Conservation (phyloP, 2,113 vertebrate species). For the Zootoca vivipara region DNA sequence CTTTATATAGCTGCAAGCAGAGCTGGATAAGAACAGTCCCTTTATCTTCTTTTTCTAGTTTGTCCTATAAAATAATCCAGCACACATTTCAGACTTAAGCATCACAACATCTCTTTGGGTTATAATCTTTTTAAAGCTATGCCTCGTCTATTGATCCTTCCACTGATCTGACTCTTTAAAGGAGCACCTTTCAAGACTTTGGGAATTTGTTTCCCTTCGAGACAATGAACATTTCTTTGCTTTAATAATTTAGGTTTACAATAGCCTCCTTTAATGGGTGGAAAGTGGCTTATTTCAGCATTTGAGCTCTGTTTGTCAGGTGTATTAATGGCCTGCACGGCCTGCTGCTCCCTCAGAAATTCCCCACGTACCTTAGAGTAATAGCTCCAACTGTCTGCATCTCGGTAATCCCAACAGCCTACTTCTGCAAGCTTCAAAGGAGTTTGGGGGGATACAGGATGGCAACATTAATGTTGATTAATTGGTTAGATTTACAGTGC, state of each 20-base stretch:
- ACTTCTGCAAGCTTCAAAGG: neutral
- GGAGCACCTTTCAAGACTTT: slow-evolving; percentile 13
- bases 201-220: slow-evolving; percentile 12
- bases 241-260: slow-evolving; percentile 37
- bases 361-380: neutral
- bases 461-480: neutral
- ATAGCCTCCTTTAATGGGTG: neutral
- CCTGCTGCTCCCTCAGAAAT: neutral
- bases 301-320: neutral
- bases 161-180: slow-evolving; percentile 32
- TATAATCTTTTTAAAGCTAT: slow-evolving; percentile 22
- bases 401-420: neutral
- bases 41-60: slow-evolving; percentile 13
- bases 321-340: neutral
- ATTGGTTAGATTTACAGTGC: neutral
- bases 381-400: neutral
- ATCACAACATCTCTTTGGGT: neutral
- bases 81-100: neutral
- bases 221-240: slow-evolving; percentile 7
- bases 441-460: neutral
- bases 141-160: slow-evolving; percentile 7
- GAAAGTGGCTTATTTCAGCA: neutral
- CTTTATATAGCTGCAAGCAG: neutral
- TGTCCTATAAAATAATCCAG: neutral
- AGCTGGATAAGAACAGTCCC: neutral